A percentile compares a stretch with the other conserved stretches of the same genome.
phyloP scores from a whole-genome alignment of 2,888 invertebrate species.

The Eilema depressum region DNA sequence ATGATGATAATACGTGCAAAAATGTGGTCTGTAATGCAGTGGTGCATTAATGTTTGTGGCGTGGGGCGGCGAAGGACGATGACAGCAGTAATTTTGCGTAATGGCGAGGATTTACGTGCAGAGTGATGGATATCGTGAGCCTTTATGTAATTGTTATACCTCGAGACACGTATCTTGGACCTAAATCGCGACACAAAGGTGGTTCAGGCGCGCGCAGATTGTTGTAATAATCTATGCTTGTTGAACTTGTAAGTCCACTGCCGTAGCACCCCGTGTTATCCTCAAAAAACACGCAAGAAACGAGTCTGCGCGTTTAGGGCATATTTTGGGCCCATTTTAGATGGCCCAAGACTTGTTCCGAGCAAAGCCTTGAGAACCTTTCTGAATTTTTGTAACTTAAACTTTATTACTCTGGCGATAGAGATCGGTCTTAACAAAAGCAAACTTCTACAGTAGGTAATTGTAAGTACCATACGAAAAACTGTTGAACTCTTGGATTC shows the following conservation, averaged over 20 bases:
- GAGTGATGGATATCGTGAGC: constrained; percentile 24
- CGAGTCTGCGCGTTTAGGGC: no score
- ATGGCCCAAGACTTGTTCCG: no score
- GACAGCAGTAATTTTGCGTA: constrained; percentile 38
- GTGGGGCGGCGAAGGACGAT: constrained; percentile 31
- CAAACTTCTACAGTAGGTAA: no score
- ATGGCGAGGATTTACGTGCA: constrained; percentile 34
- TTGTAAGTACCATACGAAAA: neutral
- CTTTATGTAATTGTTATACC: constrained; percentile 2
- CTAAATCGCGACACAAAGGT: no score
- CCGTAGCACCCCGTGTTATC: no score
- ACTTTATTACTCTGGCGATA: neutral
- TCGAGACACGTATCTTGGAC: no score
- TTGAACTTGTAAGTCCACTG: no score
- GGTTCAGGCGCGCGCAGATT: no score
- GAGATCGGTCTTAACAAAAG: neutral
- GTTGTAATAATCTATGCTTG: no score
- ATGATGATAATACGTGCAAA: constrained; percentile 35
- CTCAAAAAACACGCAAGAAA: no score
- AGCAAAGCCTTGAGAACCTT: neutral
- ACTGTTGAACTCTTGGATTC: neutral
- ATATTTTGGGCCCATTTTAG: no score
- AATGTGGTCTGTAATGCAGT: constrained; percentile 28
- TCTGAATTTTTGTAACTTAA: neutral
- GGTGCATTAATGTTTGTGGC: constrained; percentile 34